These are phyloP conservation scores for Mesodorylaimus sp. DNA, from an alignment of 2,888 invertebrate species.

Conservation along the genomic window DNA sequence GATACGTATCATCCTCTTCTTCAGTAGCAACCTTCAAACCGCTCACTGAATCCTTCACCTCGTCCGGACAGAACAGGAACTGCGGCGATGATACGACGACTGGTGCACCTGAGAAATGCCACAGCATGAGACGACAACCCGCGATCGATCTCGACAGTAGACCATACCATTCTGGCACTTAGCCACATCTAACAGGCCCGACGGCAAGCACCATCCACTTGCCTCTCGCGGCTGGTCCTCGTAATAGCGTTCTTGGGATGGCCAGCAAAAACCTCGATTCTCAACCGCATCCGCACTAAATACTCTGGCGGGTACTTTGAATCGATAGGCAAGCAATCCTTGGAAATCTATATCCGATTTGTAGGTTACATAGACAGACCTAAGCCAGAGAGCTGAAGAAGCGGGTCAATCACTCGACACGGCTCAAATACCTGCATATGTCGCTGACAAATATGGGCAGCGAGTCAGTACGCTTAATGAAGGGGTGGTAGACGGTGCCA, in stretches of 20 bases:
- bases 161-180: neutral
- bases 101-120: neutral
- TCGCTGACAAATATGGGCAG: no score
- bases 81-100: neutral
- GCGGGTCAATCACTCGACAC: no score
- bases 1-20: neutral
- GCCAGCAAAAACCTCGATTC: neutral
- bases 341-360: neutral
- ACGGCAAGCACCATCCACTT: neutral
- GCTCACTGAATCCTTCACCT: neutral
- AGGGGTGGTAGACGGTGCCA: no score
- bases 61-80: neutral
- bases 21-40: neutral
- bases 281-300: neutral
- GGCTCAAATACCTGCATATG: no score
- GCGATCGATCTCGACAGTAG: neutral
- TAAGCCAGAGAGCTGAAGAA: no score
- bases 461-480: no score
- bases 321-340: neutral
- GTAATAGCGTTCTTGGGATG: neutral
- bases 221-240: neutral
- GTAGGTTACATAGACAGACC: neutral
- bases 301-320: neutral
- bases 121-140: neutral
- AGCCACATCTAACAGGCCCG: neutral